These are phyloP conservation scores for Drosophila dives DNA, from an alignment of 2,888 invertebrate species.

Conservation along the genomic window DNA sequence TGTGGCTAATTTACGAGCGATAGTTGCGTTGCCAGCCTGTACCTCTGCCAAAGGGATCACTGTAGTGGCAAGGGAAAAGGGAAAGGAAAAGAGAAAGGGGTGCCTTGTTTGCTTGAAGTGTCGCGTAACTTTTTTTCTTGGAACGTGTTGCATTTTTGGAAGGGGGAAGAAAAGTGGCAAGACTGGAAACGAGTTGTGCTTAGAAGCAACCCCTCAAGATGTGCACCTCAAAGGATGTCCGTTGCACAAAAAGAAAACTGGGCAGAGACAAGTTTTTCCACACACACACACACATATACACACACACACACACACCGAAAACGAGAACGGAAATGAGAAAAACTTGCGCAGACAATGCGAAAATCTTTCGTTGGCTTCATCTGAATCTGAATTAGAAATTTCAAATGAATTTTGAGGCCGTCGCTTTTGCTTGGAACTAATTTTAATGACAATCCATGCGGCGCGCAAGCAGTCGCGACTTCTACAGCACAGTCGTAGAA, in stretches of 20 bases:
- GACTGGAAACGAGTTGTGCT: slow-evolving; percentile 59
- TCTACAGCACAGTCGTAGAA: slow-evolving; percentile 40
- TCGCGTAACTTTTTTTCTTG: slow-evolving; percentile 27
- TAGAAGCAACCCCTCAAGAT: slow-evolving; percentile 32
- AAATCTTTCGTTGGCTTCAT: slow-evolving; percentile 39
- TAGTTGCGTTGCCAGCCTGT: slow-evolving; percentile 23
- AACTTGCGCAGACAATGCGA: slow-evolving; percentile 56
- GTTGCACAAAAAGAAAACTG: slow-evolving; percentile 52
- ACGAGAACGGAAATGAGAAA: slow-evolving; percentile 71
- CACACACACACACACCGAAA: slow-evolving; percentile 3
- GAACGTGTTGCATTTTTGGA: slow-evolving; percentile 74
- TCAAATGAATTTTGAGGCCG: slow-evolving; percentile 16
- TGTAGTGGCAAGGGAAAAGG: not conserved
- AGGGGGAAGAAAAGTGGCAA: slow-evolving; percentile 1
- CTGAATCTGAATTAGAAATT: slow-evolving; percentile 27
- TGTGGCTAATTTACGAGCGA: slow-evolving; percentile 78
- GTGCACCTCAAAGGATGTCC: slow-evolving; percentile 21
- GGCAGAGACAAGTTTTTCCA: slow-evolving; percentile 68
- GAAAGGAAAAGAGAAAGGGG: not conserved
- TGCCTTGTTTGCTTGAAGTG: slow-evolving; percentile 12
- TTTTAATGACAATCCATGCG: slow-evolving; percentile 79
- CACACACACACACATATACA: slow-evolving; percentile 10
- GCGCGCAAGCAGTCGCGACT: slow-evolving; percentile 54
- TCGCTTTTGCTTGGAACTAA: slow-evolving; percentile 66
- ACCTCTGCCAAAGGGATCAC: slow-evolving; percentile 20